These are phyloP conservation scores for Polymixis flavicincta DNA, from an alignment of 2,888 invertebrate genomes.

Conservation along the genomic window DNA sequence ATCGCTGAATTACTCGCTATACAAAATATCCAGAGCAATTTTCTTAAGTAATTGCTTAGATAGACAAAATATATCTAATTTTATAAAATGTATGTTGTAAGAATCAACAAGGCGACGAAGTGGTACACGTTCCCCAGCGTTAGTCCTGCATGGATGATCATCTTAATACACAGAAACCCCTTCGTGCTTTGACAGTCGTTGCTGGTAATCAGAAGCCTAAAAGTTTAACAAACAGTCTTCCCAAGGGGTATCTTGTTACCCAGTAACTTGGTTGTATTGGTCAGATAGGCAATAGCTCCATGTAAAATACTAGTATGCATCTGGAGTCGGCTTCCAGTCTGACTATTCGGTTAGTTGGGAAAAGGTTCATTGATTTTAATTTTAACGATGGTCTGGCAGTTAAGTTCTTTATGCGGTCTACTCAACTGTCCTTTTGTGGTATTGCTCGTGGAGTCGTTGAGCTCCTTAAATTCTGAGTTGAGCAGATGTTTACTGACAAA, in stretches of 20 bases:
- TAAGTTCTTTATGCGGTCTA: background rate
- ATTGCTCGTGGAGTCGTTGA: background rate
- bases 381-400: background rate
- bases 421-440: background rate
- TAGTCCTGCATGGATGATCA: no score
- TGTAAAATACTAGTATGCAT: background rate
- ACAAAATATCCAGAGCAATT: no score
- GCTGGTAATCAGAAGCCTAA: background rate
- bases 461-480: background rate
- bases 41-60: no score
- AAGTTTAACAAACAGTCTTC: background rate
- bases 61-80: no score
- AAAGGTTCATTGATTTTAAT: background rate
- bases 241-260: background rate
- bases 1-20: no score
- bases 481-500: background rate
- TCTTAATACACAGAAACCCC: no score
- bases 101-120: no score
- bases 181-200: no score
- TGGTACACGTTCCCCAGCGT: no score
- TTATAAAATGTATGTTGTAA: no score
- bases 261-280: no score
- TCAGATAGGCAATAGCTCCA: no score
- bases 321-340: background rate
- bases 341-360: background rate